Evolutionary conservation across 1,140 invertebrate species (phyloP).

Genomic region (Apis dorsata): DNA sequence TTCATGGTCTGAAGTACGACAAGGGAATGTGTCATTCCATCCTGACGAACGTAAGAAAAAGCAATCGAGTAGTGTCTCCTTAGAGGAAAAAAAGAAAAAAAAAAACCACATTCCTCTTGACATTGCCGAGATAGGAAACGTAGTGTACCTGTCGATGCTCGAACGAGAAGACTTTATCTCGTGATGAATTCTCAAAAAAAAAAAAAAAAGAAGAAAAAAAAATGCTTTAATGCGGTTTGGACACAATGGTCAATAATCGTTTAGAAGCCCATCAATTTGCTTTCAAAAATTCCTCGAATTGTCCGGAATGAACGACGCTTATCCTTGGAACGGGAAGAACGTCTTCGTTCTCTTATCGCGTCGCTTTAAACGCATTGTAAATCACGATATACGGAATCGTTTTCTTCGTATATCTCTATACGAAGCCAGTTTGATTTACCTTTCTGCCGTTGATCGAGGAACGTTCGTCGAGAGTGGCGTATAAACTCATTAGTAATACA

Average conservation of each 20-base stretch:
- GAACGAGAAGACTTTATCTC: not conserved
- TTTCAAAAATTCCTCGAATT: not conserved
- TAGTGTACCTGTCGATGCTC: not conserved
- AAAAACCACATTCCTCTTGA: slow-evolving; percentile 2
- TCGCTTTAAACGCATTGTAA: not conserved
- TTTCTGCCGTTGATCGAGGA: slow-evolving; percentile 26
- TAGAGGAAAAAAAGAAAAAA: not conserved
- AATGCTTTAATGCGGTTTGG: not conserved
- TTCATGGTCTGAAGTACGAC: slow-evolving; percentile 46
- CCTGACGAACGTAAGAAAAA: not conserved
- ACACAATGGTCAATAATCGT: too few species aligned
- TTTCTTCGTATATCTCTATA: not conserved
- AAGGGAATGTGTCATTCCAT: not conserved
- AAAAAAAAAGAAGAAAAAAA: too few species aligned
- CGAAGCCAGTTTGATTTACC: not conserved
- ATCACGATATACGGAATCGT: not conserved
- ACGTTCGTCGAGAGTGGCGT: slow-evolving; percentile 31
- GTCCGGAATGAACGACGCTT: not conserved
- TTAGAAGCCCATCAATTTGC: not conserved
- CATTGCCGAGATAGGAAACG: not conserved
- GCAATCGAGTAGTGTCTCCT: not conserved
- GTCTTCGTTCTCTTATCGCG: not conserved
- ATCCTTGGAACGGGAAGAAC: too few species aligned
- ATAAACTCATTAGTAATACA: slow-evolving; percentile 42
- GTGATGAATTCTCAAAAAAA: not conserved